phyloP scores from a whole-genome alignment of 2,113 vertebrate genomes.

The Abramis brama region DNA sequence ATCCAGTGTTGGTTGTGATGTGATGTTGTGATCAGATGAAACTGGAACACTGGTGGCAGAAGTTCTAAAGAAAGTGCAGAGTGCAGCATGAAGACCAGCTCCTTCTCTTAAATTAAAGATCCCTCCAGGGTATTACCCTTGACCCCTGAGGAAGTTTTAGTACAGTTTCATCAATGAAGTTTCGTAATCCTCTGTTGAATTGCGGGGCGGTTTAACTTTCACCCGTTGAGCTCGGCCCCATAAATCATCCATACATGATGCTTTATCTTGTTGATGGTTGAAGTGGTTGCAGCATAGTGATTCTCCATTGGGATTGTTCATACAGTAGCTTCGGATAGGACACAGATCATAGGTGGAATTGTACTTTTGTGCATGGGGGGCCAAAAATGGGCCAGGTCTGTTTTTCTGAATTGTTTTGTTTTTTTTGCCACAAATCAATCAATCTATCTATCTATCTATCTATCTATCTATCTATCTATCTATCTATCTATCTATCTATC shows the following conservation, averaged over 20 bases:
- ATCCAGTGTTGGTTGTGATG: neutral
- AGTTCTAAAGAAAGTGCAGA: constrained; percentile 14
- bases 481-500: too few relatives aligned
- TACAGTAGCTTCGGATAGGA: neutral
- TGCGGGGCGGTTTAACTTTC: neutral
- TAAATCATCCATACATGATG: constrained; percentile 25
- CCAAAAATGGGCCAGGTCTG: too few relatives aligned
- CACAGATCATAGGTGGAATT: neutral
- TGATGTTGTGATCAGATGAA: constrained; percentile 36
- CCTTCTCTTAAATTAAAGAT: constrained; percentile 15
- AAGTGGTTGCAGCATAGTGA: neutral
- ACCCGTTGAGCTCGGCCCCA: neutral
- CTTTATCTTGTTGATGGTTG: constrained; percentile 24
- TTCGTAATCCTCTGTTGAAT: constrained; percentile 8
- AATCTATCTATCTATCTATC: too few relatives aligned
- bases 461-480: too few relatives aligned
- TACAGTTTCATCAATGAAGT: neutral
- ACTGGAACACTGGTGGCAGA: neutral
- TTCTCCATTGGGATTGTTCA: neutral
- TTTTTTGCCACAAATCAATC: too few relatives aligned
- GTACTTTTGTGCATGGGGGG: neutral
- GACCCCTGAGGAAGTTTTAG: neutral
- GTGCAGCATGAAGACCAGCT: neutral
- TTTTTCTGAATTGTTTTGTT: neutral
- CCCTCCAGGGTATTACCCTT: neutral